These are phyloP conservation scores for Apeltes quadracus DNA, from an alignment of 2,113 vertebrate genomes.

Conservation along the genomic window DNA sequence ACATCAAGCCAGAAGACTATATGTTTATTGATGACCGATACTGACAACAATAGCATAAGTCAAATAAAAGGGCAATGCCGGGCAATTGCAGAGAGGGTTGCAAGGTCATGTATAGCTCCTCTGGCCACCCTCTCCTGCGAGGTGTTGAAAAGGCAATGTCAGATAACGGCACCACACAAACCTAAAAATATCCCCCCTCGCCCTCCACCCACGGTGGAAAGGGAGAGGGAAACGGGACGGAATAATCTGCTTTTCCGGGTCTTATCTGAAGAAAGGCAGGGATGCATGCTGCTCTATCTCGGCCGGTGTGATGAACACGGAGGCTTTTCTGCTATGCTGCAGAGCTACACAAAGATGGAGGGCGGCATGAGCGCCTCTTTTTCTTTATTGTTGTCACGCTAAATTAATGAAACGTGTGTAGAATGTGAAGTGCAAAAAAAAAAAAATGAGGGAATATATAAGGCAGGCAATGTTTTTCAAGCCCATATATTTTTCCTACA, in stretches of 20 bases:
- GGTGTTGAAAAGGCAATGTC: conserved; percentile 84
- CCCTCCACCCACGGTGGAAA: conserved; percentile 66
- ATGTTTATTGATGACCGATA: conserved; percentile 45
- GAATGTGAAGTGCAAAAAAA: background rate
- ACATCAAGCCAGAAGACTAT: background rate
- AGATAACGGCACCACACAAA: conserved; percentile 77
- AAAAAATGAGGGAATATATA: background rate
- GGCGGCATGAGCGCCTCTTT: conserved; percentile 2
- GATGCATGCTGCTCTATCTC: conserved; percentile 79
- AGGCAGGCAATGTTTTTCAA: background rate
- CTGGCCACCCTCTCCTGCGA: conserved; percentile 70
- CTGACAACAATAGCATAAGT: conserved; percentile 4
- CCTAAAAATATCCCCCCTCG: conserved; percentile 82
- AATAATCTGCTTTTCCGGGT: conserved; percentile 85
- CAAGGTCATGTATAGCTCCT: conserved; percentile 80
- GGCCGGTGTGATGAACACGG: conserved; percentile 58
- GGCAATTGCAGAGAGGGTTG: conserved; percentile 55
- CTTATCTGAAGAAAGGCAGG: conserved; percentile 85
- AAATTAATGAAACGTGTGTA: conserved; percentile 15
- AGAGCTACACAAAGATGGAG: conserved; percentile 21
- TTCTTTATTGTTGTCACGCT: background rate
- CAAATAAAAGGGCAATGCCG: conserved; percentile 40
- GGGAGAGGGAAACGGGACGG: conserved; percentile 62
- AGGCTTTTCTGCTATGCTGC: conserved; percentile 59
- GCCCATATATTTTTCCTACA: background rate